These are phyloP conservation scores for Drosophila teissieri DNA, from an alignment of 1,140 invertebrate genomes.

Conservation along the genomic window DNA sequence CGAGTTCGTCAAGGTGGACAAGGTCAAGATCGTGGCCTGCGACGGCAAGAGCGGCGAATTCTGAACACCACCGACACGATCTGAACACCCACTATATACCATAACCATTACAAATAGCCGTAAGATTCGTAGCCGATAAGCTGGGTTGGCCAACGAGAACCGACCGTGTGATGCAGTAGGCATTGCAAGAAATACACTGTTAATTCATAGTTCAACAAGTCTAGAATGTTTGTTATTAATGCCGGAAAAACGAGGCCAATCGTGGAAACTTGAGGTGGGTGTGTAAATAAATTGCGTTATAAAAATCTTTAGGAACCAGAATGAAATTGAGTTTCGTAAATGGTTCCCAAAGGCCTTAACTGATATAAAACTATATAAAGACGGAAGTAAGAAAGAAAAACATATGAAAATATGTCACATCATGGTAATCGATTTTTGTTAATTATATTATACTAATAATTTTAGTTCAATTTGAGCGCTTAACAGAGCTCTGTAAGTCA, in stretches of 20 bases:
- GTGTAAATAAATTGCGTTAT: too few species aligned
- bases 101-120: constrained; percentile 36
- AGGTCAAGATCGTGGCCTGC: constrained; percentile 99
- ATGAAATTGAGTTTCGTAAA: too few species aligned
- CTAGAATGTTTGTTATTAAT: background rate
- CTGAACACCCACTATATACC: background rate
- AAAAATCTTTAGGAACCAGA: too few species aligned
- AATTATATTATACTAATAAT: background rate
- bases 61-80: constrained; percentile 30
- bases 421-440: too few species aligned
- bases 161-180: constrained; percentile 28
- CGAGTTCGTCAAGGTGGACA: constrained; percentile 97
- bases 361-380: too few species aligned
- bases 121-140: constrained; percentile 62
- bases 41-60: constrained; percentile 95
- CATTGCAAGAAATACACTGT: constrained; percentile 44
- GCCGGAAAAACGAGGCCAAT: background rate
- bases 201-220: constrained; percentile 40
- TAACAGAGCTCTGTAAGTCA: background rate
- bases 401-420: too few species aligned
- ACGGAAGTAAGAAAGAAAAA: too few species aligned
- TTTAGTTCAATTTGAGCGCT: background rate
- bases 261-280: too few species aligned
- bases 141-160: constrained; percentile 22
- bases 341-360: too few species aligned